phyloP scores from a whole-genome alignment of 2,113 vertebrate species.

The Bagarius yarrelli region DNA sequence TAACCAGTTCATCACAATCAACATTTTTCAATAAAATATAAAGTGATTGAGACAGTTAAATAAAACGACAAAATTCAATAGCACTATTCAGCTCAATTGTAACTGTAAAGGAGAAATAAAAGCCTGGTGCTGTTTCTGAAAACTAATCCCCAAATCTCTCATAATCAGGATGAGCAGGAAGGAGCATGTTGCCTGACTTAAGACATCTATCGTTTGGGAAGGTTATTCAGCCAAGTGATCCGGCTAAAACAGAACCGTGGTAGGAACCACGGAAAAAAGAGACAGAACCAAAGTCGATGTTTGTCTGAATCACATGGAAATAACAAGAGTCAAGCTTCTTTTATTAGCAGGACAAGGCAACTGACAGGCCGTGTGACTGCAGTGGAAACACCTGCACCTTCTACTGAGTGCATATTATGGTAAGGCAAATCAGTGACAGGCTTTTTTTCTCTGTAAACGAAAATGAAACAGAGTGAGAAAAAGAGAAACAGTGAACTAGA shows the following conservation, averaged over 20 bases:
- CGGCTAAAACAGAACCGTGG: conserved; percentile 49
- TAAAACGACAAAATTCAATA: neutral
- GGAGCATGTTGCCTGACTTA: conserved; percentile 70
- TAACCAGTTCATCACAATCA: neutral
- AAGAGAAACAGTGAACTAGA: neutral
- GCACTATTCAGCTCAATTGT: conserved; percentile 25
- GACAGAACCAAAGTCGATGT: conserved; percentile 40
- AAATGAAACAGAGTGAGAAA: neutral
- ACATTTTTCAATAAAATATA: neutral
- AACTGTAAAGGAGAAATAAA: conserved; percentile 53
- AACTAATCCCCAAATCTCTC: conserved; percentile 75
- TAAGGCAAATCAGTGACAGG: conserved; percentile 48
- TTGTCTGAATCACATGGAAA: conserved; percentile 47
- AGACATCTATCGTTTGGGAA: conserved; percentile 62
- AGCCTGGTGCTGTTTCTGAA: conserved; percentile 61
- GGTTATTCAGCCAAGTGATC: conserved; percentile 55
- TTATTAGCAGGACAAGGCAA: conserved; percentile 38
- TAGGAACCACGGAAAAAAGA: conserved; percentile 53
- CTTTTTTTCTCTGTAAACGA: neutral
- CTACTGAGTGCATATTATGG: conserved; percentile 51
- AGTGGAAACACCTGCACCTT: conserved; percentile 12
- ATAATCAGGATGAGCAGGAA: conserved; percentile 74
- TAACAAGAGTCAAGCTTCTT: conserved; percentile 20
- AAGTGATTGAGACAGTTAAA: neutral
- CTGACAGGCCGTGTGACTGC: conserved; percentile 50